Percentiles rank a stretch among this genome's conserved stretches.
Evolutionary conservation across 2,888 invertebrate species (phyloP).

Genomic region (Sminthurides aquaticus): DNA sequence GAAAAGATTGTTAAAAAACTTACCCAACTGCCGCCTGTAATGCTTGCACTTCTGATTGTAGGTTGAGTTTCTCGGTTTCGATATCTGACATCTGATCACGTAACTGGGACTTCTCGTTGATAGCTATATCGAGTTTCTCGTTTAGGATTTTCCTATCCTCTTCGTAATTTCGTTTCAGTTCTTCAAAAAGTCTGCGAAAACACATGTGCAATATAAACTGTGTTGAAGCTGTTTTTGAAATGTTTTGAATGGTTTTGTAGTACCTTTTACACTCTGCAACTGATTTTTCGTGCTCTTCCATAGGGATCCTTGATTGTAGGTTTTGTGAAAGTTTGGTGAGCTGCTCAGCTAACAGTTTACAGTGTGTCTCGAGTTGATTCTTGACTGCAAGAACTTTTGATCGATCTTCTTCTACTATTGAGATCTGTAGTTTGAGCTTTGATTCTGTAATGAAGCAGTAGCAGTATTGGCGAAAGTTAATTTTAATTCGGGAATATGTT

Average conservation of each 20-base stretch:
- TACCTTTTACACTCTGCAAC: slow-evolving; percentile 37
- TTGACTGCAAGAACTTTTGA: slow-evolving; percentile 19
- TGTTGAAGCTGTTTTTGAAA: neutral
- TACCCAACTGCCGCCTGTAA: slow-evolving; percentile 32
- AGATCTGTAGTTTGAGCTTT: slow-evolving; percentile 26
- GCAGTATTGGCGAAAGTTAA: neutral
- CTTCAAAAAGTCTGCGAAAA: slow-evolving; percentile 33
- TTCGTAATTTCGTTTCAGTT: slow-evolving; percentile 35
- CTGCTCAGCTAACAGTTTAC: slow-evolving; percentile 31
- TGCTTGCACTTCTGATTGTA: slow-evolving; percentile 27
- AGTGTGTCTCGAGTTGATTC: slow-evolving; percentile 29
- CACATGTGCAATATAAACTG: too few species aligned
- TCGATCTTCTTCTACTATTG: slow-evolving; percentile 31
- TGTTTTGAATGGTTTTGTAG: neutral
- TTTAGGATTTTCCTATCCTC: slow-evolving; percentile 26
- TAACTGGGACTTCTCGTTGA: slow-evolving; percentile 34
- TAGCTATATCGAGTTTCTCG: slow-evolving; percentile 30
- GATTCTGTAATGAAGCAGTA: slow-evolving; percentile 17
- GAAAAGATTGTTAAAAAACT: slow-evolving; percentile 7
- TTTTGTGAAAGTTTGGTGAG: slow-evolving; percentile 27
- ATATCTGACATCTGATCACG: slow-evolving; percentile 25
- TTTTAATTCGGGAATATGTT: too few species aligned
- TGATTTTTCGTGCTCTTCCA: slow-evolving; percentile 37
- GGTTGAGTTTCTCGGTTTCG: slow-evolving; percentile 27
- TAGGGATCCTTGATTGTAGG: slow-evolving; percentile 32